Evolutionary conservation across 2,113 vertebrate genomes (phyloP).

Genomic region (Chascanopsetta lugubris): DNA sequence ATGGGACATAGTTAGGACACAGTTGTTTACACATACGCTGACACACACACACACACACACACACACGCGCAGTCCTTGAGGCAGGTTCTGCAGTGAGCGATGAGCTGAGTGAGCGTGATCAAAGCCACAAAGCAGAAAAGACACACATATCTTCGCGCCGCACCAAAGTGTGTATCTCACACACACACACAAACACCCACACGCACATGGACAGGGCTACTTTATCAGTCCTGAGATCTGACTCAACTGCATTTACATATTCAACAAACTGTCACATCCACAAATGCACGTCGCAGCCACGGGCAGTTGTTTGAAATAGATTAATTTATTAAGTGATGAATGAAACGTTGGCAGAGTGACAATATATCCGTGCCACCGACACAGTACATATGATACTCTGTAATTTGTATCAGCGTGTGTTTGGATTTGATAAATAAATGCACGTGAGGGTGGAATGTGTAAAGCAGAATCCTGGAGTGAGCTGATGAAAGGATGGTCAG

Average conservation of each 20-base stretch:
- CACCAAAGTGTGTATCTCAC: constrained; percentile 40
- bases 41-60: too few relatives aligned
- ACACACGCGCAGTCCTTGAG: constrained; percentile 55
- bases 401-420: constrained; percentile 20
- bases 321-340: constrained; percentile 63
- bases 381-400: constrained; percentile 42
- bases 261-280: constrained; percentile 73
- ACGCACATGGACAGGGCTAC: constrained; percentile 54
- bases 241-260: constrained; percentile 75
- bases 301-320: constrained; percentile 62
- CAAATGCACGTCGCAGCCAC: constrained; percentile 50
- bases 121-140: constrained; percentile 76
- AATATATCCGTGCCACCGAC: constrained; percentile 60
- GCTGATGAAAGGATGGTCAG: constrained; percentile 8
- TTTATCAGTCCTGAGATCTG: constrained; percentile 66
- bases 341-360: constrained; percentile 68
- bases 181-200: constrained; percentile 38
- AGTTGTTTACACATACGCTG: constrained; percentile 64
- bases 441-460: constrained; percentile 2
- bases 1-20: constrained; percentile 50
- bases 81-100: constrained; percentile 76
- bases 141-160: constrained; percentile 41
- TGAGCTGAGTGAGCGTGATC: constrained; percentile 77
- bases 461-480: constrained; percentile 22
- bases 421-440: constrained; percentile 14